These are phyloP conservation scores for Coranthus polyacanthus DNA, from an alignment of 2,797 vertebrate genomes.

Conservation along the genomic window DNA sequence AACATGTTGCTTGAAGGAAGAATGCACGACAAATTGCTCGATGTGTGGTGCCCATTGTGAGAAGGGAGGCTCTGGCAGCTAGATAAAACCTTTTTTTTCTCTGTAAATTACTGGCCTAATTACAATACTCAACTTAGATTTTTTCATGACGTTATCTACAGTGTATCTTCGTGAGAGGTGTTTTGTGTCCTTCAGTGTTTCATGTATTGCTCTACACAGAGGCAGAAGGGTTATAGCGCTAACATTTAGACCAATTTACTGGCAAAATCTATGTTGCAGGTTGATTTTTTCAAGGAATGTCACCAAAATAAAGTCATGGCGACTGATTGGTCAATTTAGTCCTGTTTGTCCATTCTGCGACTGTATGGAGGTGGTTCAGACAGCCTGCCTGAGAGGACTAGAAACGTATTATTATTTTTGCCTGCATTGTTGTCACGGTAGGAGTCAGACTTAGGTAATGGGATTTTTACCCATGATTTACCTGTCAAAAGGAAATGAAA, in stretches of 20 bases:
- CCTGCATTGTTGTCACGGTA: neutral
- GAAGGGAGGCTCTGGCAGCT: conserved; percentile 5
- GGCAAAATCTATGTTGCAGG: conserved; percentile 5
- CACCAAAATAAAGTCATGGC: conserved; percentile 13
- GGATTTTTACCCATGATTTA: conserved; percentile 21
- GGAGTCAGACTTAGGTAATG: conserved; percentile 17
- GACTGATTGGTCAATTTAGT: neutral
- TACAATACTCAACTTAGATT: conserved; percentile 11
- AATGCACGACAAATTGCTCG: conserved; percentile 31
- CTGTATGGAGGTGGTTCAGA: conserved; percentile 2
- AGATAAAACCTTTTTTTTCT: conserved; percentile 1
- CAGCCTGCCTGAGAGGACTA: neutral
- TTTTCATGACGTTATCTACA: conserved; percentile 17
- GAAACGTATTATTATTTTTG: conserved; percentile 4
- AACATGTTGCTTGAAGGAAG: conserved; percentile 35
- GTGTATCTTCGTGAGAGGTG: conserved; percentile 6
- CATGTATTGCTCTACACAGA: no score
- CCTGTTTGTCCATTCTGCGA: conserved; percentile 23
- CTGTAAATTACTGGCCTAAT: conserved; percentile 28
- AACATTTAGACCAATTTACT: conserved; percentile 14
- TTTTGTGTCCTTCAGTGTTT: no score
- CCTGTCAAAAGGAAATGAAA: conserved; percentile 16
- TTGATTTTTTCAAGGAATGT: conserved; percentile 33
- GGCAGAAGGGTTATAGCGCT: no score
- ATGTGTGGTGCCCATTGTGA: conserved; percentile 31